Percentiles rank a stretch among this genome's conserved stretches.
These are phyloP conservation scores for Megaceryle torquata DNA, from an alignment of 2,113 vertebrate genomes.

Conservation along the genomic window DNA sequence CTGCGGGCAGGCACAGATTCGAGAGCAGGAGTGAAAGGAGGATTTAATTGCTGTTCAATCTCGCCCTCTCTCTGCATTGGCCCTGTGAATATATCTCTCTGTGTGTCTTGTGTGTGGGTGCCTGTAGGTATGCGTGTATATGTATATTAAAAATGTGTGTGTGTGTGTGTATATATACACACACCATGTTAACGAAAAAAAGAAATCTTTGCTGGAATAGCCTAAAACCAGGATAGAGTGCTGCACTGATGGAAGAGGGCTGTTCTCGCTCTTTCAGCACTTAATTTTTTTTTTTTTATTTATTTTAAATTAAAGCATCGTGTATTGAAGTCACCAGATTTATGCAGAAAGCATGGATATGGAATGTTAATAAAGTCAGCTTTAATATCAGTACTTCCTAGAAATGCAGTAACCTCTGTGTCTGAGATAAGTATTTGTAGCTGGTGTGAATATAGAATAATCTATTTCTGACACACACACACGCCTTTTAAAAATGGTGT, in stretches of 20 bases:
- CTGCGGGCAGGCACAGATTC: slow-evolving; percentile 74
- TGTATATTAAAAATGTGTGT: too few relatives aligned
- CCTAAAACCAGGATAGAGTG: neutral
- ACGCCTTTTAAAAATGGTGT: neutral
- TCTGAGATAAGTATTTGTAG: neutral
- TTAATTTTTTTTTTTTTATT: neutral
- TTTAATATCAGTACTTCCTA: neutral
- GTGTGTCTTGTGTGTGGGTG: neutral
- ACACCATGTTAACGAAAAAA: neutral
- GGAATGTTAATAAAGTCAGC: neutral
- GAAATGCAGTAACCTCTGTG: neutral
- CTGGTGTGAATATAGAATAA: neutral
- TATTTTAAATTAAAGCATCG: neutral
- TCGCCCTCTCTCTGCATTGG: neutral
- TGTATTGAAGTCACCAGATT: neutral
- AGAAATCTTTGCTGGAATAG: neutral
- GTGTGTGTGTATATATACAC: rapidly evolving
- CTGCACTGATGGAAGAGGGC: neutral
- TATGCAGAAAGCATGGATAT: neutral
- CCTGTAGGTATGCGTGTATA: rapidly evolving
- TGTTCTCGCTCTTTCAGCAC: neutral
- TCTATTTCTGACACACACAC: neutral
- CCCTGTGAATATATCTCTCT: neutral
- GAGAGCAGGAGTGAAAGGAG: slow-evolving; percentile 36
- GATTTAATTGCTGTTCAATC: slow-evolving; percentile 67